Percentiles rank a stretch among this genome's conserved stretches.
phyloP scores from a whole-genome alignment of 2,888 invertebrate genomes.

The Hirudinaria manillensis region DNA sequence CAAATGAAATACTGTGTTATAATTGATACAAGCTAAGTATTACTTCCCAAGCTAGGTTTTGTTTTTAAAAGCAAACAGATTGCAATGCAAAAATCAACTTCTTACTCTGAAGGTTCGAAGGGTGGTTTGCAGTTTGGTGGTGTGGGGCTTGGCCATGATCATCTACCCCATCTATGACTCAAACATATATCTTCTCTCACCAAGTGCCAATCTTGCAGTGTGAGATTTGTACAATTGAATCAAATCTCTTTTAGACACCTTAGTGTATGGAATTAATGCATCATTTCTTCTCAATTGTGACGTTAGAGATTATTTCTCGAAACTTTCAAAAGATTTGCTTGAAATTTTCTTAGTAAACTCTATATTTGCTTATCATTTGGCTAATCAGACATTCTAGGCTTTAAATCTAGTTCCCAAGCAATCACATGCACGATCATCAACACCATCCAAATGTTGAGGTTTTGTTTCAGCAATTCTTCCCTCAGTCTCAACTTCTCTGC shows the following conservation, averaged over 20 bases:
- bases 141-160: conserved; percentile 27
- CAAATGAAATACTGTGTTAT: no score
- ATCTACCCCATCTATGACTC: conserved; percentile 27
- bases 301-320: no score
- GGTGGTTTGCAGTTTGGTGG: conserved; percentile 14
- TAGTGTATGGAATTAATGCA: not conserved
- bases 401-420: no score
- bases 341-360: no score
- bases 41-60: not conserved
- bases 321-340: no score
- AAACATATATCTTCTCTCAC: conserved; percentile 28
- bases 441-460: no score
- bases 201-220: conserved; percentile 13
- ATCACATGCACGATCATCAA: no score
- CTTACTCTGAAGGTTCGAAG: not conserved
- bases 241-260: not conserved
- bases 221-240: not conserved
- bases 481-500: not conserved
- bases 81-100: not conserved
- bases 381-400: no score
- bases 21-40: not conserved
- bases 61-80: not conserved
- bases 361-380: no score
- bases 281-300: not conserved
- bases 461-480: not conserved